These are phyloP conservation scores for Chironomus tepperi DNA, from an alignment of 1,140 invertebrate species.

Conservation along the genomic window DNA sequence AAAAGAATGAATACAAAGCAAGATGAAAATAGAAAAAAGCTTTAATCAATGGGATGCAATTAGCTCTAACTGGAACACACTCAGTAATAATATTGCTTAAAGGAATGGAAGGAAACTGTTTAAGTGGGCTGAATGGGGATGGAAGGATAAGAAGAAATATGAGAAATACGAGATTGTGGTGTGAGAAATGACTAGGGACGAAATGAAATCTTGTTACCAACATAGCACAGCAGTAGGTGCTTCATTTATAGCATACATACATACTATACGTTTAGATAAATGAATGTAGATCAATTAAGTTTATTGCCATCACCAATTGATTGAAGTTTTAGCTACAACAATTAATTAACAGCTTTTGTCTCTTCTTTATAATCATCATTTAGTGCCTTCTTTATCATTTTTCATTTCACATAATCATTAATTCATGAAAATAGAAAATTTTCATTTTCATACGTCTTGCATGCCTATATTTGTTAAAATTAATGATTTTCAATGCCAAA, in stretches of 20 bases:
- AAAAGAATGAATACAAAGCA: background rate
- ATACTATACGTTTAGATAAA: background rate
- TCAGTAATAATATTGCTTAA: no score
- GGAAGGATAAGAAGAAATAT: background rate
- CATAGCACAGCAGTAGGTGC: background rate
- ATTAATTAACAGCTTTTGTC: slow-evolving; percentile 18
- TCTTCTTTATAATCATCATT: background rate
- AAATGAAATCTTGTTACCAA: background rate
- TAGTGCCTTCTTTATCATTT: background rate
- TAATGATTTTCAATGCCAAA: no score
- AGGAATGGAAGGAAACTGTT: background rate
- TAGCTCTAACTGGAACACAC: background rate
- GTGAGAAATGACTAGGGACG: background rate
- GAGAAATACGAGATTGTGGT: background rate
- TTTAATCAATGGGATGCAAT: slow-evolving; percentile 20
- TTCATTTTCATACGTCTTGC: background rate
- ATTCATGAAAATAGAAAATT: background rate
- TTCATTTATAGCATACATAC: background rate
- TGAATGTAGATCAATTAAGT: slow-evolving; percentile 18
- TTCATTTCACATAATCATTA: slow-evolving; percentile 1
- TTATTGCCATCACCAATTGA: slow-evolving; percentile 18
- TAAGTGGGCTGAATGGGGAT: background rate
- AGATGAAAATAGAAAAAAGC: slow-evolving; percentile 3
- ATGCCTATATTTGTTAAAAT: background rate
- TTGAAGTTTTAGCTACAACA: slow-evolving; percentile 19